A percentile compares a stretch with the other conserved stretches of the same genome.
phyloP scores from a whole-genome alignment of 1,140 invertebrate genomes.

The Ceratosolen solmsi region DNA sequence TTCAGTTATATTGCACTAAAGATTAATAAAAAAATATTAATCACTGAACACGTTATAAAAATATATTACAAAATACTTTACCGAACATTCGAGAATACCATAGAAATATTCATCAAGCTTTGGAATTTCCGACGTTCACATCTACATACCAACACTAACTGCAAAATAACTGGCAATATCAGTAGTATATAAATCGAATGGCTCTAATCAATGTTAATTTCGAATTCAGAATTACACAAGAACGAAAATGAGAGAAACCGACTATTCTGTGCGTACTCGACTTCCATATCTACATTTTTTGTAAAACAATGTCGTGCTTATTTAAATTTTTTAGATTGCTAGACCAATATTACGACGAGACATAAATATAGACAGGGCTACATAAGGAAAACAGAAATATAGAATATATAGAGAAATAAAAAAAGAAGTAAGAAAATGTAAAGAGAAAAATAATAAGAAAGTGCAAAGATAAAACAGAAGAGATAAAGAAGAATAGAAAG shows the following conservation, averaged over 20 bases:
- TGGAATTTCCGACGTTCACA: background rate
- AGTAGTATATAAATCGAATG: background rate
- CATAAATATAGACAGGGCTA: no score
- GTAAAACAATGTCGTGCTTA: no score
- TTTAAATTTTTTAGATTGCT: no score
- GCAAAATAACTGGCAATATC: background rate
- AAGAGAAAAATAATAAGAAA: background rate
- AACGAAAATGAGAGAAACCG: background rate
- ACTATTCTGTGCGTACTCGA: no score
- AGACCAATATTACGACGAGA: no score
- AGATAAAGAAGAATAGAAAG: background rate
- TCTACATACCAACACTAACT: background rate
- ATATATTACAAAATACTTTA: background rate
- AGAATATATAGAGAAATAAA: background rate
- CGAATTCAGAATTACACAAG: background rate
- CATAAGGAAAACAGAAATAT: background rate
- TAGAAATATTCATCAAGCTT: background rate
- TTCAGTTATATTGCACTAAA: no score
- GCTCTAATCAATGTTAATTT: slow-evolving; percentile 60
- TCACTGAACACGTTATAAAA: background rate
- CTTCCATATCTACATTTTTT: no score
- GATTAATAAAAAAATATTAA: background rate
- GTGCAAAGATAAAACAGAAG: no score
- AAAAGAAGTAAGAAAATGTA: background rate
- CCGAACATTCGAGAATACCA: background rate